Base-by-base conservation (phyloP, 2,888 invertebrate genomes). In the Plebejus anna region DNA sequence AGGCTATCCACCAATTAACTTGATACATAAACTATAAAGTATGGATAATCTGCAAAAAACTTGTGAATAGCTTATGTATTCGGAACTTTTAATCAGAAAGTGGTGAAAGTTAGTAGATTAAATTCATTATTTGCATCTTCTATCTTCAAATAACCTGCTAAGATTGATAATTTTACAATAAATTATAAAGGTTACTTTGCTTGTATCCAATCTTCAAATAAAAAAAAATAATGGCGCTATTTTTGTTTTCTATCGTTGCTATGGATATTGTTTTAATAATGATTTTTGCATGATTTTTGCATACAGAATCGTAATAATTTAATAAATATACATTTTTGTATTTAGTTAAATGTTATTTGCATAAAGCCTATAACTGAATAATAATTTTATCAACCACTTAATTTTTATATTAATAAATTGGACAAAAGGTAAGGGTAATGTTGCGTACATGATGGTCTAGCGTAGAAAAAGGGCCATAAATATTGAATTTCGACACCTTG, bases 241-340 rank as follows among this genome's bases (percentile, higher is more conserved):
- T 86, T 89, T 90, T 90, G 89, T 90, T 90, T 90, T 86, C 51
- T 0, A 71, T 75, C 79, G 90, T 90, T 84, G 86, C 84, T 85
- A 88, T 77, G 89, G 82, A 75, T 57, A 80, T 77, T 75, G 78
- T 91, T 90, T 88, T 22, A 76, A 72, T 75, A 61, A 75, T 75
- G 70, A 75, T 66, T 47, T 73, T 22, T 22, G 22, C 22, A 22
- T 22, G 22, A 22, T 22, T 22, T 59, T 7, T 55, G 13, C 11
- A 59, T 36, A 36, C n/a, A 16, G 1, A 70, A 47, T 51, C 51
- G 13, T 36, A 55, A 16, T 22, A 75, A 51, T 36, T 3, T 32
- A 4, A 36, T 36, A 38, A 22, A 38, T 13, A 16, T 59, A 75
- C 16, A 36, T 66, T 32, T 66, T 36, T n/a, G 4, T 11, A 28